Evolutionary conservation across 2,888 invertebrate genomes (phyloP).

Genomic region (Lycocerus yunnanus): DNA sequence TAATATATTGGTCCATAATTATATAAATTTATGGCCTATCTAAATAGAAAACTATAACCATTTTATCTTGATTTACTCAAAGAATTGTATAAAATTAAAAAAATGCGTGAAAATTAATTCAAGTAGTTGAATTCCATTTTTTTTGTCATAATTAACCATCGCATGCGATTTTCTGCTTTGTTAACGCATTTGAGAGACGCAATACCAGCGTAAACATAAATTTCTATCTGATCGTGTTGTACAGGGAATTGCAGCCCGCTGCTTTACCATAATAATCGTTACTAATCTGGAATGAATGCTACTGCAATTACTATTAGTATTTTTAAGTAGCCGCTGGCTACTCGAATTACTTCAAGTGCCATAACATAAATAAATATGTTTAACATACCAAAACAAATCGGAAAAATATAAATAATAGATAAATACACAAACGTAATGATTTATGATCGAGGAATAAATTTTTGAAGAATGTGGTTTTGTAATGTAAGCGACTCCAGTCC

Average conservation of each 20-base stretch:
- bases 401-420: background rate
- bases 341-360: slow-evolving; percentile 3
- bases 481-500: background rate
- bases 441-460: background rate
- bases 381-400: background rate
- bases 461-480: background rate
- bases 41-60: background rate
- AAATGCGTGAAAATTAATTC: background rate
- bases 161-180: slow-evolving; percentile 8
- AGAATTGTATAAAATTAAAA: background rate
- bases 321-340: slow-evolving; percentile 14
- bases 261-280: slow-evolving; percentile 14
- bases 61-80: background rate
- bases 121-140: background rate
- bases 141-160: background rate
- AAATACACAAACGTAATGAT: background rate
- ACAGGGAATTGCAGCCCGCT: slow-evolving; percentile 6
- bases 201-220: slow-evolving; percentile 3
- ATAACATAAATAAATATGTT: slow-evolving; percentile 2
- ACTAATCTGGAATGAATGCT: slow-evolving; percentile 19
- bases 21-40: background rate
- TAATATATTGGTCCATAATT: background rate
- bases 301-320: slow-evolving; percentile 20
- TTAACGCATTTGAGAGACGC: background rate
- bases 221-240: background rate